A percentile compares a stretch with the other conserved stretches of the same genome.
Evolutionary conservation across 2,797 vertebrate genomes (phyloP).

Genomic region (Coranthus polyacanthus): DNA sequence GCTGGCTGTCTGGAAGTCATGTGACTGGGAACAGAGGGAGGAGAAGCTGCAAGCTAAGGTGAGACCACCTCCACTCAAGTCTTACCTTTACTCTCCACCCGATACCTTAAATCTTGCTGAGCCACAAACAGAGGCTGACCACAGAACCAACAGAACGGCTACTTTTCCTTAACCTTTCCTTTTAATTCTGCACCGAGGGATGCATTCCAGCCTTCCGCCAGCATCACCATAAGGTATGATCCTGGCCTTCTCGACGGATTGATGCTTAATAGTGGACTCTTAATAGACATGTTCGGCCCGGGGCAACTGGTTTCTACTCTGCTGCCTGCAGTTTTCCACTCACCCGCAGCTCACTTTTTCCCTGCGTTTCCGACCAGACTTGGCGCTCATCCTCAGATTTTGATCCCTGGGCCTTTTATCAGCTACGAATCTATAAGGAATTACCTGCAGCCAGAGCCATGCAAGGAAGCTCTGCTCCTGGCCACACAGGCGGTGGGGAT

Average conservation of each 20-base stretch:
- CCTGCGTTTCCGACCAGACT: constrained; percentile 81
- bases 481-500: constrained; percentile 77
- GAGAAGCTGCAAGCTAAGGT: constrained; percentile 73
- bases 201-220: constrained; percentile 39
- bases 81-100: constrained; percentile 61
- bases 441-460: constrained; percentile 85
- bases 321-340: constrained; percentile 83
- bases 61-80: constrained; percentile 70
- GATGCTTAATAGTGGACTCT: constrained; percentile 40
- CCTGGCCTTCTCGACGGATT: constrained; percentile 39
- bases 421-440: constrained; percentile 86
- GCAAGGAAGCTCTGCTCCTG: constrained; percentile 85
- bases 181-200: constrained; percentile 33
- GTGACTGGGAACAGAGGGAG: constrained; percentile 68
- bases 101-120: constrained; percentile 58
- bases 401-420: constrained; percentile 85
- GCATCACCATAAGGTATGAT: constrained; percentile 37
- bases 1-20: constrained; percentile 70
- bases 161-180: not conserved
- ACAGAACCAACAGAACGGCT: constrained; percentile 21
- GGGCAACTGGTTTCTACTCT: constrained; percentile 84
- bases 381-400: constrained; percentile 78
- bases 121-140: constrained; percentile 23
- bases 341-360: constrained; percentile 83
- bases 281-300: constrained; percentile 84